Conservation (phyloP, 1,140 invertebrate species). For the Ridgeia piscesae region DNA sequence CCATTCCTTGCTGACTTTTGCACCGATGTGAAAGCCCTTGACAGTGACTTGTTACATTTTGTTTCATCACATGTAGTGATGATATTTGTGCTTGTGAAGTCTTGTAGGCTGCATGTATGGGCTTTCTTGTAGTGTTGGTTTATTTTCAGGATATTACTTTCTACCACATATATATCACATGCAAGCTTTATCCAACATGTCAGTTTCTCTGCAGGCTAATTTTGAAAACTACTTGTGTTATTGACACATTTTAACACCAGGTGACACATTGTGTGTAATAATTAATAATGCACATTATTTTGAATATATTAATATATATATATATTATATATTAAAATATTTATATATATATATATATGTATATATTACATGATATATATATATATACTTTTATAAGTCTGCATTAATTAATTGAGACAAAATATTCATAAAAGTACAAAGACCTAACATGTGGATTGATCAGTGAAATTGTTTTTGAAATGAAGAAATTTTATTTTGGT, state of each 20-base stretch:
- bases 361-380: too few relatives aligned
- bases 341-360: too few relatives aligned
- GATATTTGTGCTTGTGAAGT: not conserved
- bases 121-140: not conserved
- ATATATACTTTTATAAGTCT: too few relatives aligned
- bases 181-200: not conserved
- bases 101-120: not conserved
- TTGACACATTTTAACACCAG: too few relatives aligned
- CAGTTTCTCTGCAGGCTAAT: too few relatives aligned
- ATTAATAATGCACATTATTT: too few relatives aligned
- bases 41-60: not conserved
- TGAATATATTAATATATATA: too few relatives aligned
- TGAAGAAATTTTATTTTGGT: not conserved
- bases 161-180: not conserved
- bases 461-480: not conserved
- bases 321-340: too few relatives aligned
- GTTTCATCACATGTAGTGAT: not conserved
- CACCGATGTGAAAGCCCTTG: not conserved
- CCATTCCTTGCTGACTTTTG: not conserved
- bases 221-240: too few relatives aligned
- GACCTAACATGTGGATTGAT: not conserved
- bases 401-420: not conserved
- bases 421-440: not conserved
- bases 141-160: not conserved
- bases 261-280: too few relatives aligned